phyloP scores from a whole-genome alignment of 2,888 invertebrate genomes.

The Argyresthia albistria region DNA sequence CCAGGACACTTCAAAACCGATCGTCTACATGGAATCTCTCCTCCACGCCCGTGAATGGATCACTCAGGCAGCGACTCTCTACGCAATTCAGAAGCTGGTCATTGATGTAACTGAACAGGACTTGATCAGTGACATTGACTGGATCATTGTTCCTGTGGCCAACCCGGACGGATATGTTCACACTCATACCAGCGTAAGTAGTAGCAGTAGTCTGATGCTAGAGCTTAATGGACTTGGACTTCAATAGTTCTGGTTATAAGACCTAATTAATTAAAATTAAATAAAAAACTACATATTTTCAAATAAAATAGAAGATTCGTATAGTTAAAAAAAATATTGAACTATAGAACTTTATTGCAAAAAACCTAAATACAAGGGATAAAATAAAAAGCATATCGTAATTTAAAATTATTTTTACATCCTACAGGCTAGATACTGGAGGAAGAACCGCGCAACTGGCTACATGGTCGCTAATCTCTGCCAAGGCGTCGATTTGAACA shows the following conservation, averaged over 20 bases:
- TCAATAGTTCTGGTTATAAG: no score
- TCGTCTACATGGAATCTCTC: conserved; percentile 72
- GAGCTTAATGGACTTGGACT: no score
- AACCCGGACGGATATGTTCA: conserved; percentile 83
- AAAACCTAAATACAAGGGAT: no score
- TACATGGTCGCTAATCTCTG: conserved; percentile 45
- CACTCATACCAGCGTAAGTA: conserved; percentile 51
- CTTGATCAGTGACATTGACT: conserved; percentile 73
- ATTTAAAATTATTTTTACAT: background rate
- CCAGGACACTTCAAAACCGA: conserved; percentile 56
- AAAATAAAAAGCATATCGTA: no score
- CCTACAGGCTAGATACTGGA: conserved; percentile 72
- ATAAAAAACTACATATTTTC: no score
- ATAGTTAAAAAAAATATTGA: no score
- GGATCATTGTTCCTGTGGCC: conserved; percentile 76
- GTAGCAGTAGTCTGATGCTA: no score
- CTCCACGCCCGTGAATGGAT: conserved; percentile 81
- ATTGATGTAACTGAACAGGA: conserved; percentile 64
- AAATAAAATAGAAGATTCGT: no score
- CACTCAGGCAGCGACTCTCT: conserved; percentile 74
- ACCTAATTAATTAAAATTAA: no score
- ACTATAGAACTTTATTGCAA: no score
- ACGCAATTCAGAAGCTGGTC: conserved; percentile 76
- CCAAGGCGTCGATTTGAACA: conserved; percentile 80
- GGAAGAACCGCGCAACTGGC: conserved; percentile 73